phyloP scores from a whole-genome alignment of 2,888 invertebrate genomes.

The Mimachlamys varia region DNA sequence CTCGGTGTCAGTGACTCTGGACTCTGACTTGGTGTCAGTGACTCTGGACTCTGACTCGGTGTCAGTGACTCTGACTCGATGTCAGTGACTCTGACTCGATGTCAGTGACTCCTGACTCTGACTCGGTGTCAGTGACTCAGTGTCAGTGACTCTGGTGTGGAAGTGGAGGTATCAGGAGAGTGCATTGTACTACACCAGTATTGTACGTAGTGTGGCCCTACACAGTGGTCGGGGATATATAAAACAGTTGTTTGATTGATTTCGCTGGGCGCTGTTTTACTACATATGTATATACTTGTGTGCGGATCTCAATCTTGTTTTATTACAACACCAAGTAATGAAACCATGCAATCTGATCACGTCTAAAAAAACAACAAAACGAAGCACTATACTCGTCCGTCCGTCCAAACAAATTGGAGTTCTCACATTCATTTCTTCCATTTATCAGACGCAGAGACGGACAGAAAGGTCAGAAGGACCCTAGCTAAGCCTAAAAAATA shows the following conservation, averaged over 20 bases:
- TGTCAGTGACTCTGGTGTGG: too few relatives aligned
- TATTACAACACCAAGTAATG: background rate
- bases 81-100: too few relatives aligned
- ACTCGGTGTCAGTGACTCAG: too few relatives aligned
- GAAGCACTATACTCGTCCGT: background rate
- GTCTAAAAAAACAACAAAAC: conserved; percentile 24
- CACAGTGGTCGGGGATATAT: too few relatives aligned
- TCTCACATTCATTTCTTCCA: background rate
- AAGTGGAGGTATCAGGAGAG: too few relatives aligned
- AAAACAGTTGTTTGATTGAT: background rate
- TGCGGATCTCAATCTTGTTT: background rate
- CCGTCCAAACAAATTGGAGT: background rate
- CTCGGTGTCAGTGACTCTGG: too few relatives aligned
- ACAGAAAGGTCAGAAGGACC: conserved; percentile 18
- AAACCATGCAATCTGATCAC: background rate
- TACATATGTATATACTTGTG: background rate
- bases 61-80: too few relatives aligned
- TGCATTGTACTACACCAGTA: too few relatives aligned
- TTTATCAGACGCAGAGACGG: background rate
- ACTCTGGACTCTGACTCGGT: too few relatives aligned
- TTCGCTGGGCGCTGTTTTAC: background rate
- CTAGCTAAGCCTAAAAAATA: background rate
- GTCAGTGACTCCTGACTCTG: too few relatives aligned
- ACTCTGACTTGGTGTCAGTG: too few relatives aligned
- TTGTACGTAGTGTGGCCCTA: too few relatives aligned